Evolutionary conservation across 64 coral and sea anemone species (phyloP).

Genomic region (Montipora efflorescens): DNA sequence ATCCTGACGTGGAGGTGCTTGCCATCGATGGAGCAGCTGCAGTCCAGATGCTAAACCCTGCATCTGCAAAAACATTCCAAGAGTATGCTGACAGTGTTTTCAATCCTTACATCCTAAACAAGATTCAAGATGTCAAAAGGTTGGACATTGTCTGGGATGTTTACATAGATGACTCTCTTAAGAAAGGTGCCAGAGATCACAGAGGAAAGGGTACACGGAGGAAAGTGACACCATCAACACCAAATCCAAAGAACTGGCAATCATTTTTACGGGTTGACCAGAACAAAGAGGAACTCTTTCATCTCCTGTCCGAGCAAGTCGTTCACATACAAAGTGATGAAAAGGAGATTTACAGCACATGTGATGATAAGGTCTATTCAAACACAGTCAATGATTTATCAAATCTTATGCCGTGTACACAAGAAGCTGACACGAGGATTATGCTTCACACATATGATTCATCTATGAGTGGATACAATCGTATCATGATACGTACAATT

Average conservation of each 20-base stretch:
- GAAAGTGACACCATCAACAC: too few species aligned
- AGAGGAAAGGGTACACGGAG: not conserved
- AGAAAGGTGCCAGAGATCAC: not conserved
- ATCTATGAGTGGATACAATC: not conserved
- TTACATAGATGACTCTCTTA: not conserved
- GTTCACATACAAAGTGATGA: conserved; percentile 13
- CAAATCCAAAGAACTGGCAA: too few species aligned
- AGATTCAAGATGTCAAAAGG: not conserved
- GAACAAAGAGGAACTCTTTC: not conserved
- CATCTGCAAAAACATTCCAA: conserved; percentile 14
- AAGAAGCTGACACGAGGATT: conserved; percentile 47
- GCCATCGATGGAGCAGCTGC: conserved; percentile 31
- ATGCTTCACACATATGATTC: conserved; percentile 18
- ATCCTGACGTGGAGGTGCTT: conserved; percentile 4
- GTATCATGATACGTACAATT: conserved; percentile 3
- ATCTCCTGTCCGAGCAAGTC: not conserved
- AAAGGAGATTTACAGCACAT: not conserved
- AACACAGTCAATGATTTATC: not conserved
- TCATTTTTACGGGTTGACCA: not conserved
- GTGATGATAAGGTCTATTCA: not conserved
- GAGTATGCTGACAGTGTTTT: not conserved
- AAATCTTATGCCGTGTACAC: not conserved
- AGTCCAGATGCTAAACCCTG: conserved; percentile 43
- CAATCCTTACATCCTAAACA: not conserved
- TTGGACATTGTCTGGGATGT: not conserved